Conservation (phyloP, 2,113 vertebrate genomes). For the Laticauda laticaudata region DNA sequence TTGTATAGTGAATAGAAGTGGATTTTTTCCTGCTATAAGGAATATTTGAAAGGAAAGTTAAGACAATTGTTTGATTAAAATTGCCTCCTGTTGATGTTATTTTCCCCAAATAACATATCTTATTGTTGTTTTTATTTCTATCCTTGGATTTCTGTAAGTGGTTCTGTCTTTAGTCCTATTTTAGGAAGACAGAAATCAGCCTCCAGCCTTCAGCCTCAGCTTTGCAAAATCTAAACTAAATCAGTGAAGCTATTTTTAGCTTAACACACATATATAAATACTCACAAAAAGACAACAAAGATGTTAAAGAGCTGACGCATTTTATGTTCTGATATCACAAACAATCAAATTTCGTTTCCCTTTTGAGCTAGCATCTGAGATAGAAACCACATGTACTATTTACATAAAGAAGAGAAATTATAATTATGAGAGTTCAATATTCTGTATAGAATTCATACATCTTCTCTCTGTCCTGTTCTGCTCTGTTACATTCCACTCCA, state of each 20-base stretch:
- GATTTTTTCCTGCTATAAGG: neutral
- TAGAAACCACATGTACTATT: slow-evolving; percentile 28
- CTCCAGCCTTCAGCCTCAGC: slow-evolving; percentile 24
- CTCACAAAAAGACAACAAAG: neutral
- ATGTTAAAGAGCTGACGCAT: slow-evolving; percentile 25
- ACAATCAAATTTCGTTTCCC: slow-evolving; percentile 43
- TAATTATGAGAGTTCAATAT: neutral
- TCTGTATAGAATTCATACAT: neutral
- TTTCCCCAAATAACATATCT: slow-evolving; percentile 23
- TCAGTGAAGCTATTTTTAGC: slow-evolving; percentile 42
- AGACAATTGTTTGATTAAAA: neutral
- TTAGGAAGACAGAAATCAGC: slow-evolving; percentile 42
- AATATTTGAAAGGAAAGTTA: slow-evolving; percentile 19
- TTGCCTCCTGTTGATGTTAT: slow-evolving; percentile 17
- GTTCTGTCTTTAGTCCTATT: slow-evolving; percentile 41
- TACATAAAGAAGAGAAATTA: neutral
- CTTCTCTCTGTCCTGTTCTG: neutral
- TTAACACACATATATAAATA: slow-evolving; percentile 15
- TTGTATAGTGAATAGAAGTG: neutral
- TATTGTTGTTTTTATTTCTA: slow-evolving; percentile 20
- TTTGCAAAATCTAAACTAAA: slow-evolving; percentile 48
- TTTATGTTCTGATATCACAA: slow-evolving; percentile 31
- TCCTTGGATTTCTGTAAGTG: slow-evolving; percentile 17
- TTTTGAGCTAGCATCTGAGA: slow-evolving; percentile 33
- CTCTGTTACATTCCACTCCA: neutral